Conservation (phyloP, 2,888 invertebrate species). For the Pocota personata region DNA sequence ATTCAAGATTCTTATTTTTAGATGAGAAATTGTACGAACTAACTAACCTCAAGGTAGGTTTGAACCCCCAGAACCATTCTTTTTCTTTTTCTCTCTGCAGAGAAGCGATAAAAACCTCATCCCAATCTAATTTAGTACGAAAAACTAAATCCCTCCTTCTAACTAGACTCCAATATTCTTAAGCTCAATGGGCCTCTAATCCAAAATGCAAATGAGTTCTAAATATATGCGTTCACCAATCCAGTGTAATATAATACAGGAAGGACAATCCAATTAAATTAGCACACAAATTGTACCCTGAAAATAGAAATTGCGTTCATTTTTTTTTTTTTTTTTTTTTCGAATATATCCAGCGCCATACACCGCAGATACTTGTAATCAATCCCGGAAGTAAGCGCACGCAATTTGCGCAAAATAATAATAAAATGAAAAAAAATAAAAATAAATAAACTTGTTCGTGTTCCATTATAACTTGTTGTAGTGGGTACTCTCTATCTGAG, state of each 20-base stretch:
- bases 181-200: slow-evolving; percentile 23
- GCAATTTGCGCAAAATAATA: slow-evolving; percentile 65
- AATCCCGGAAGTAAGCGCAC: slow-evolving; percentile 68
- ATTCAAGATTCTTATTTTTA: too few species aligned
- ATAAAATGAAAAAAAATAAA: slow-evolving; percentile 10
- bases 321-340: too few species aligned
- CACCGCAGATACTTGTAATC: slow-evolving; percentile 49
- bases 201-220: slow-evolving; percentile 42
- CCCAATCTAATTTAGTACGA: background rate
- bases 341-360: background rate
- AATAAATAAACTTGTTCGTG: slow-evolving; percentile 56
- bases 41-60: too few species aligned
- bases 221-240: background rate
- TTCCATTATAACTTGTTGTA: slow-evolving; percentile 32
- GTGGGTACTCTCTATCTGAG: slow-evolving; percentile 6
- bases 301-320: slow-evolving; percentile 33
- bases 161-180: background rate
- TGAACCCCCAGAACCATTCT: background rate
- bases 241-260: slow-evolving; percentile 1
- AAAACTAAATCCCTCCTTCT: background rate
- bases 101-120: background rate
- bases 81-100: background rate
- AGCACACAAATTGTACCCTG: slow-evolving; percentile 46
- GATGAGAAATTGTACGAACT: too few species aligned
- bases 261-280: slow-evolving; percentile 67